Evolutionary conservation across 2,797 vertebrate species (phyloP).

Genomic region (Knipowitschia caucasica): DNA sequence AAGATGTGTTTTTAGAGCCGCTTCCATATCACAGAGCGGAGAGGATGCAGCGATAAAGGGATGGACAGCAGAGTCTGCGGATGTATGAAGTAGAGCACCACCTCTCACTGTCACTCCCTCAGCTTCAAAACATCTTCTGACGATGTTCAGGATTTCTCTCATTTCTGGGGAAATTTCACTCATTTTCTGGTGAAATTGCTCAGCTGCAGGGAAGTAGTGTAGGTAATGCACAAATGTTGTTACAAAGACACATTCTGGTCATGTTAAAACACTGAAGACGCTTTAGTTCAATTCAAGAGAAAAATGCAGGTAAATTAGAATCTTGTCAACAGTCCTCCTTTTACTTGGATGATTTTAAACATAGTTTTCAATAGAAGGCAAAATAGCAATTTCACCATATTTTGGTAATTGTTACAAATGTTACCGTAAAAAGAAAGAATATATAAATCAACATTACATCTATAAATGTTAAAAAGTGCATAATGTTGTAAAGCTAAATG

Average conservation of each 20-base stretch:
- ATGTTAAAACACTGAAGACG: constrained; percentile 24
- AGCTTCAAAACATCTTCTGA: constrained; percentile 67
- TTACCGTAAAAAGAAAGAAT: neutral
- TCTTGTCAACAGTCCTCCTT: neutral
- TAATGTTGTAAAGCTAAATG: neutral
- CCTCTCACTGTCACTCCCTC: constrained; percentile 40
- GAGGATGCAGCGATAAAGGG: constrained; percentile 42
- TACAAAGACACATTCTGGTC: constrained; percentile 22
- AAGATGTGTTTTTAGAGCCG: constrained; percentile 57
- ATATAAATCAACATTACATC: neutral
- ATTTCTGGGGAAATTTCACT: no score
- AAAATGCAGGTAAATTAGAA: neutral
- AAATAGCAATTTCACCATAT: no score
- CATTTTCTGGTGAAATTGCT: constrained; percentile 67
- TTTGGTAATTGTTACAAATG: neutral
- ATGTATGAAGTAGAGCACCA: constrained; percentile 61
- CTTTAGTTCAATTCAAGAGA: neutral
- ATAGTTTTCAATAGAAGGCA: neutral
- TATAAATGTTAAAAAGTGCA: neutral
- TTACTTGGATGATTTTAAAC: neutral
- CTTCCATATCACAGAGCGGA: constrained; percentile 48
- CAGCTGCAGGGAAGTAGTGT: constrained; percentile 44
- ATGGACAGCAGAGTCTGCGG: constrained; percentile 53
- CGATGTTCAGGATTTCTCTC: constrained; percentile 71
- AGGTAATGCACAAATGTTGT: constrained; percentile 48